phyloP scores from a whole-genome alignment of 2,888 invertebrate genomes.

The Rugalucina vietnamica region DNA sequence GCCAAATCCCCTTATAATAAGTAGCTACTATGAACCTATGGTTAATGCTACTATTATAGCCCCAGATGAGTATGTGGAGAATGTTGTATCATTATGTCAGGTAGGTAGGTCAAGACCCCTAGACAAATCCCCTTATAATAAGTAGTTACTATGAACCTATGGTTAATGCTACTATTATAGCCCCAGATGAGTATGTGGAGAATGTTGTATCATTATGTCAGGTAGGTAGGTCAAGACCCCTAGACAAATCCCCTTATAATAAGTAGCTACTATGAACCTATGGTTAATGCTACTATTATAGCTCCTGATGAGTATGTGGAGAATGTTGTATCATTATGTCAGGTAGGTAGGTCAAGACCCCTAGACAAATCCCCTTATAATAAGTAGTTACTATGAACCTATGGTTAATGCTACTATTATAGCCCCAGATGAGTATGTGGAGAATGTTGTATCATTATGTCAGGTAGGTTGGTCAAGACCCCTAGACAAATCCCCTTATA shows the following conservation, averaged over 20 bases:
- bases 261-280: conserved; percentile 92
- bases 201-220: conserved; percentile 72
- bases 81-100: conserved; percentile 73
- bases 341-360: no score
- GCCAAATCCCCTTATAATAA: conserved; percentile 86
- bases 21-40: conserved; percentile 93
- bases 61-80: conserved; percentile 86
- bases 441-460: conserved; percentile 70
- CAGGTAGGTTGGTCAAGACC: no score
- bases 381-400: conserved; percentile 93
- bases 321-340: conserved; percentile 69
- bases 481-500: conserved; percentile 86
- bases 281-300: conserved; percentile 95
- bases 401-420: conserved; percentile 95
- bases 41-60: conserved; percentile 95
- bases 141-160: conserved; percentile 93
- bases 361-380: conserved; percentile 86
- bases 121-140: conserved; percentile 86
- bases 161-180: conserved; percentile 94
- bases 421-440: conserved; percentile 87
- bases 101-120: conserved; percentile 69
- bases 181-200: conserved; percentile 87
- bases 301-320: conserved; percentile 87
- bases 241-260: conserved; percentile 87
- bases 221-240: no score